Base-by-base conservation (phyloP, 2,888 invertebrate genomes). In the Dicyrtomina minuta region DNA sequence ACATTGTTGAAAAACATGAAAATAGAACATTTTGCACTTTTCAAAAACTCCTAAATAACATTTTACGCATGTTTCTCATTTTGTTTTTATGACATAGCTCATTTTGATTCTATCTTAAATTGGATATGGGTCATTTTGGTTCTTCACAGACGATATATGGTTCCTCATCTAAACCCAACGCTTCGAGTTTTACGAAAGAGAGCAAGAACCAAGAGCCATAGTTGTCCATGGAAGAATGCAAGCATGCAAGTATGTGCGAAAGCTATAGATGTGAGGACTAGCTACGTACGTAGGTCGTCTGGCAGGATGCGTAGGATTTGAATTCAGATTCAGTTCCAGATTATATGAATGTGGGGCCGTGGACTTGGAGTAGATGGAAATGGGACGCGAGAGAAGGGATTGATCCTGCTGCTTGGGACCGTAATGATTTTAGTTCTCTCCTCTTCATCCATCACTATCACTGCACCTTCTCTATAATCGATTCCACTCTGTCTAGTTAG, bases 371-470 rank as follows among this genome's bases (percentile, higher is more conserved):
- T 3, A 33, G 33, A 33, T 33, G 33, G 15, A 55, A 13, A 58
- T 41, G 41, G 33, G 44, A 43, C 17, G 44, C 60, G 39, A 39
- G 39, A 65, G 43, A 65, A 65, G 55, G 65, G 53, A 65, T 65
- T 65, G 65, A 65, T 65, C 55, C 55, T 53, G 55, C 55, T 65
- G 65, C 65, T 56, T 5, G 24, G 24, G 65, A 55, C 55, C 65
- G 65, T 65, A 65, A 65, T 65, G 65, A 65, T 65, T 65, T 65
- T 65, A 65, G 65, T 65, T 65, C 22, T 17, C 20, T 55, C 55
- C 65, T 65, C 65, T 65, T 65, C 65, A 65, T 65, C 65, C 56
- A 65, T 65, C 65, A 65, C 65, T 51, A 53, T 64, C 64, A 64
- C 51, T 64, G 53, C 53, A 64, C n/a, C n/a, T 51, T 64, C 49